Conservation (phyloP, 2,797 vertebrate species). For the Mormyrus hasselquistii region DNA sequence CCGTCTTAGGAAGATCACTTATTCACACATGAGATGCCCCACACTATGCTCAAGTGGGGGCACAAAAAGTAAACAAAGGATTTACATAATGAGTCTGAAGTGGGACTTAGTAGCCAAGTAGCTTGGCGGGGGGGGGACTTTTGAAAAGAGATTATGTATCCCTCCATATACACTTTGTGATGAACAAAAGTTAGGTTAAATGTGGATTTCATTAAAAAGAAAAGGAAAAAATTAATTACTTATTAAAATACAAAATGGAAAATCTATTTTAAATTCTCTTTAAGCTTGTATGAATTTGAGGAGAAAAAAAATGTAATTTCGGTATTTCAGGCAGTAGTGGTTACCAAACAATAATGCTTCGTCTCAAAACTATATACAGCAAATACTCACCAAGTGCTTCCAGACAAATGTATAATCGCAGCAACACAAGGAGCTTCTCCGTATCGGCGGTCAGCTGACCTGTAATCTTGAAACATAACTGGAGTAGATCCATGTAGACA, state of each 20-base stretch:
- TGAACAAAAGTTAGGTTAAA: background rate
- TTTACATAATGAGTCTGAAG: conserved; percentile 48
- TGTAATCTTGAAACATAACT: background rate
- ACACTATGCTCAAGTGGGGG: conserved; percentile 10
- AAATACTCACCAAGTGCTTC: background rate
- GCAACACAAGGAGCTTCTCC: background rate
- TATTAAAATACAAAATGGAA: background rate
- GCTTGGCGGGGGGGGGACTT: conserved; percentile 35
- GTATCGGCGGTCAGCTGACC: background rate
- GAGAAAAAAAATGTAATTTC: background rate
- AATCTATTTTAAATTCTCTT: conserved; percentile 24
- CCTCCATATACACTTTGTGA: background rate
- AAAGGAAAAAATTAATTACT: background rate
- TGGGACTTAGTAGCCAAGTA: conserved; percentile 47
- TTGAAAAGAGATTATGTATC: conserved; percentile 7
- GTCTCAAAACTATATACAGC: background rate
- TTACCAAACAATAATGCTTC: background rate
- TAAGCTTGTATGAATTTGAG: background rate
- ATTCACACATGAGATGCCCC: background rate
- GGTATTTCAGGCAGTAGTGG: background rate
- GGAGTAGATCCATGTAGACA: background rate
- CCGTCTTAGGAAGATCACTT: background rate
- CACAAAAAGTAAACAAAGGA: conserved; percentile 51
- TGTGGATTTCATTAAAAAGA: background rate
- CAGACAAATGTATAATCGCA: background rate